Evolutionary conservation across 92 coral and sea anemone species (phyloP), one percentile per base, ranked within the genome.

Genomic region (Desmophyllum pertusum): DNA sequence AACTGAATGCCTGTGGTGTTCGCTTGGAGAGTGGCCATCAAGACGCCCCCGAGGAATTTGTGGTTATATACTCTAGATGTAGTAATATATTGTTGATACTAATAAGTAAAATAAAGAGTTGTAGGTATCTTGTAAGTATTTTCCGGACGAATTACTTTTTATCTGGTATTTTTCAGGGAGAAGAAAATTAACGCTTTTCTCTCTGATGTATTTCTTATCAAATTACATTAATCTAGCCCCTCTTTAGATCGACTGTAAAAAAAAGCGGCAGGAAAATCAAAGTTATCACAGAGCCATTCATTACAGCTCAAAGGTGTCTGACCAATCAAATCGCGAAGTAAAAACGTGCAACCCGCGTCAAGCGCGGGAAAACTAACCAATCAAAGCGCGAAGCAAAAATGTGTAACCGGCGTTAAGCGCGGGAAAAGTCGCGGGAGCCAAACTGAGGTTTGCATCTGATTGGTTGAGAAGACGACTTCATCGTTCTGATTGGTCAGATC

Each of bases 11-110:
- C 11, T 50, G 48, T n/a, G 13, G 53, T 37, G 45, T 17, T 35
- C 42, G n/a, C 25, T 36, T 35, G 3, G 35, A 3, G 18, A 36
- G 73, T 67, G 27, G 73, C 65, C 65, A 0, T 1, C 65, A 27
- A 59, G 35, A 21, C 33, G 21, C 27, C 55, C 30, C 11, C 37
- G 48, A 2, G 76, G 15, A 80, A 79, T 79, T 45, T 79, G 48
- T 48, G 59, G 27, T 33, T 66, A 61, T 66, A 33, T 67, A 27
- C n/a, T 66, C 51, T 13, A 27, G 25, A 80, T 14, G 50, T 25
- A 50, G 50, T 80, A 80, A 80, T 80, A 80, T 80, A 80, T 80
- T 80, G 64, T 33, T 36, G 7, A 30, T 13, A 79, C 14, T 80
- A 23, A 39, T 75, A 33, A 33, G 33, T 48, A 75, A 33, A 46